Evolutionary conservation across 2,888 invertebrate genomes (phyloP), one percentile per base, ranked within the genome.

Genomic region (Buathra laborator): DNA sequence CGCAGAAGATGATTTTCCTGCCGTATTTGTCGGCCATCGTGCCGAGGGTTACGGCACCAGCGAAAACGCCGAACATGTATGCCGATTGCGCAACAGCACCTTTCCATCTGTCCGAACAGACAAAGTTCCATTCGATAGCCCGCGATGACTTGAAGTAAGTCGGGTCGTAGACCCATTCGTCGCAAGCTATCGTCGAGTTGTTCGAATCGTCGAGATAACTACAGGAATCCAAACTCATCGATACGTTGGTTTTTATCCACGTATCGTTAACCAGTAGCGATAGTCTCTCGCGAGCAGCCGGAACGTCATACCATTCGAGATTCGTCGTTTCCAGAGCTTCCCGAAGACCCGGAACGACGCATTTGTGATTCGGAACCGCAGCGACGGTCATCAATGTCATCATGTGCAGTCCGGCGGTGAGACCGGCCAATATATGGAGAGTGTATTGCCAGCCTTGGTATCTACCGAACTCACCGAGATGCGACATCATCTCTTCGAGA

Each of bases 391-490:
- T 96, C 79, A 98, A 93, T 0, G 97, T 96, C 85, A 98, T 93
- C 97, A 98, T 97, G 92, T 98, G 97, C 91, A 97, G 94, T 12
- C 97, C 98, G 1, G 97, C 97, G 0, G 97, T 97, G 89, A 97
- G 94, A 0, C 96, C 97, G 9, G 97, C 96, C 62, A 98, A 93
- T 75, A 97, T 95, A 92, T 97, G 97, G 0, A 98, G 95, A 59
- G 96, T 94, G 92, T 97, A 97, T 93, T 98, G 98, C 94, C 96
- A 96, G 87, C 95, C 95, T 94, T 98, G 98, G 93, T 97, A 97
- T 89, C 96, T 96, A 72, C 97, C 97, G 93, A 97, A 98, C 93
- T 97, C 97, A 74, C 97, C 97, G 24, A 93, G 86, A 76, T 93
- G 91, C 0, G 90, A 86, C 93, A 93, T 93, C 44, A 93, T 85